Conservation (phyloP, 2,113 vertebrate species). For the Oriolus oriolus region DNA sequence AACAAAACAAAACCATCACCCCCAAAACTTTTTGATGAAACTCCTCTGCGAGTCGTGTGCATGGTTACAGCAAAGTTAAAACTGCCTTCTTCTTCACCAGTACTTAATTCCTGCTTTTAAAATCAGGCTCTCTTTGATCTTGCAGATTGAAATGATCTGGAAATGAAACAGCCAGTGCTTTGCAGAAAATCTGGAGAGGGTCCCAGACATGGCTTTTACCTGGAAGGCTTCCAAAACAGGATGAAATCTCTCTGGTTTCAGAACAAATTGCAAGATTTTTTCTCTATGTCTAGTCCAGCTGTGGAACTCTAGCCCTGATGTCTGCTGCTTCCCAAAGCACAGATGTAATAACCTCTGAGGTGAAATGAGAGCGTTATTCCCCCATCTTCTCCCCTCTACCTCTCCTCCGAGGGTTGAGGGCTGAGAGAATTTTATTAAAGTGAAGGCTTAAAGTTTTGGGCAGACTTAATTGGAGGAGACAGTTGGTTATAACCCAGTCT, state of each 20-base stretch:
- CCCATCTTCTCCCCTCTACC: neutral
- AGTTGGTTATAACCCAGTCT: neutral
- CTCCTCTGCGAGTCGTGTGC: slow-evolving; percentile 62
- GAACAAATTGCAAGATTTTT: slow-evolving; percentile 50
- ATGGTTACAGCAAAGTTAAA: slow-evolving; percentile 71
- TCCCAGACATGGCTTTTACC: slow-evolving; percentile 59
- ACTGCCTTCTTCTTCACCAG: slow-evolving; percentile 47
- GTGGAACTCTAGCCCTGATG: neutral
- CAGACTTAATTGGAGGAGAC: neutral
- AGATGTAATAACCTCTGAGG: slow-evolving; percentile 28
- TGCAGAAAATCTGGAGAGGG: slow-evolving; percentile 58
- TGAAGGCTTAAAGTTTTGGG: neutral
- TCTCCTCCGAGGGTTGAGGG: neutral
- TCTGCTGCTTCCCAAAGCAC: neutral
- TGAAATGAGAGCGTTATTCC: neutral
- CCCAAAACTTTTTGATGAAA: slow-evolving; percentile 39
- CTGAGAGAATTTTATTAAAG: slow-evolving; percentile 15
- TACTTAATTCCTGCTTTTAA: slow-evolving; percentile 66
- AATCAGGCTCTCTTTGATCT: slow-evolving; percentile 72
- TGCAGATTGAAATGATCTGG: slow-evolving; percentile 52
- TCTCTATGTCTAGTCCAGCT: slow-evolving; percentile 34
- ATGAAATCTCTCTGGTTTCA: slow-evolving; percentile 51
- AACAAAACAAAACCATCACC: slow-evolving; percentile 34
- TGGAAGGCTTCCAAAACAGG: slow-evolving; percentile 58
- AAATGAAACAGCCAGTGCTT: slow-evolving; percentile 57